Evolutionary conservation across 2,888 invertebrate species (phyloP), one percentile per base, ranked within the genome.

Genomic region (Zootermopsis nevadensis): DNA sequence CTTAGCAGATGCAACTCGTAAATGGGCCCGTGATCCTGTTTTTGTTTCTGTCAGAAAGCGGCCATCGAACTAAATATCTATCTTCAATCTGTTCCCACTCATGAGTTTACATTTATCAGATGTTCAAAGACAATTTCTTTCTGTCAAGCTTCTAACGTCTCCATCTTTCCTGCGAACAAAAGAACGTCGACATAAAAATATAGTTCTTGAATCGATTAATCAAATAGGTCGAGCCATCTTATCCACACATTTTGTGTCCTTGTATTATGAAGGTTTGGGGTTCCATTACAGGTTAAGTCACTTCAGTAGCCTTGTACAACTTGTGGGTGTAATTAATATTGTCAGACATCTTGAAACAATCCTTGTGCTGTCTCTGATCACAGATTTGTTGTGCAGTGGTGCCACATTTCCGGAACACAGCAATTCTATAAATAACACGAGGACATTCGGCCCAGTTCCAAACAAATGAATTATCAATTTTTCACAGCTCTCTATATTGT

Each of bases 291-390:
- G 60, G 60, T 48, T 60, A 60, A n/a, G 60, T 60, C 60, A 60
- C 60, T 27, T 60, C 15, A n/a, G 27, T n/a, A n/a, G 22, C 69
- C 69, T 69, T 69, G 69, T 69, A 22, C 69, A 15, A 33, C 30
- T 69, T 69, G 69, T 69, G 69, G 69, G 31, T 31, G 69, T 69
- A 69, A 69, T 69, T 69, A 69, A 69, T 69, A 22, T 69, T 69
- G 69, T 69, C 69, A 31, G 19, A 27, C 15, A 33, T 30, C 33
- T 33, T 31, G 10, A 69, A 6, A 30, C 69, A 31, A 31, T 69
- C 69, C 69, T 69, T 69, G 69, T 33, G 33, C 66, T 30, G 66
- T 66, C 66, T 66, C 19, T 19, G 48, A 48, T 48, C 48, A 3
- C 19, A 48, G 12, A 48, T 48, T 48, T 48, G 3, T 48, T 48